phyloP scores from a whole-genome alignment of 2,888 invertebrate species.

The Trichogramma evanescens region DNA sequence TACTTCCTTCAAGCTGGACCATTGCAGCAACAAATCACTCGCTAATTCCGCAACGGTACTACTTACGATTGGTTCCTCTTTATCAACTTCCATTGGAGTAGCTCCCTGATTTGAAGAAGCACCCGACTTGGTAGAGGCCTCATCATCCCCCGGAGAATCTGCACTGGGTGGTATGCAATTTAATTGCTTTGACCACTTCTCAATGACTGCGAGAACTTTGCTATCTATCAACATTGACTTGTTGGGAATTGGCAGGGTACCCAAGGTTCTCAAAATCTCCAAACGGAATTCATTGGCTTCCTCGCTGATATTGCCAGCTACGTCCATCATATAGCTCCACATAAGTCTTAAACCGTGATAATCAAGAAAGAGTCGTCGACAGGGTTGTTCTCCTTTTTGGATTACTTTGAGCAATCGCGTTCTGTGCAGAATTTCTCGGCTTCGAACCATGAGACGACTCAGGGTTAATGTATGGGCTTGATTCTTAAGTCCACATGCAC shows the following conservation, averaged over 20 bases:
- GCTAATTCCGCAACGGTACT: constrained; percentile 49
- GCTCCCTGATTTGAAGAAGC: constrained; percentile 14
- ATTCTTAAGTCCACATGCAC: constrained; percentile 75
- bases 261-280: constrained; percentile 71
- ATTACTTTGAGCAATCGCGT: constrained; percentile 70
- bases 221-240: constrained; percentile 89
- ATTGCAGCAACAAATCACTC: constrained; percentile 61
- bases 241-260: constrained; percentile 83
- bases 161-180: constrained; percentile 32
- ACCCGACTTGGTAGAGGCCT: constrained; percentile 28
- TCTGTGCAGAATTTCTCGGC: constrained; percentile 73
- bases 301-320: constrained; percentile 51
- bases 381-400: constrained; percentile 72
- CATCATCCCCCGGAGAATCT: constrained; percentile 41
- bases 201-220: constrained; percentile 76
- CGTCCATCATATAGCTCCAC: constrained; percentile 88
- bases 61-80: constrained; percentile 25
- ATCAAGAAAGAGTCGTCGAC: constrained; percentile 80
- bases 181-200: constrained; percentile 66
- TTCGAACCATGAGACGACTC: constrained; percentile 86
- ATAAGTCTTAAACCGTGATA: constrained; percentile 87
- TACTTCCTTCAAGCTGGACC: constrained; percentile 68
- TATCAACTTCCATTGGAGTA: constrained; percentile 20
- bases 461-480: constrained; percentile 83
- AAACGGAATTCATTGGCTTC: constrained; percentile 45